Percentiles rank a stretch among this genome's conserved stretches.
Conservation (phyloP, 2,797 vertebrate genomes). For the Coregonus ussuriensis region DNA sequence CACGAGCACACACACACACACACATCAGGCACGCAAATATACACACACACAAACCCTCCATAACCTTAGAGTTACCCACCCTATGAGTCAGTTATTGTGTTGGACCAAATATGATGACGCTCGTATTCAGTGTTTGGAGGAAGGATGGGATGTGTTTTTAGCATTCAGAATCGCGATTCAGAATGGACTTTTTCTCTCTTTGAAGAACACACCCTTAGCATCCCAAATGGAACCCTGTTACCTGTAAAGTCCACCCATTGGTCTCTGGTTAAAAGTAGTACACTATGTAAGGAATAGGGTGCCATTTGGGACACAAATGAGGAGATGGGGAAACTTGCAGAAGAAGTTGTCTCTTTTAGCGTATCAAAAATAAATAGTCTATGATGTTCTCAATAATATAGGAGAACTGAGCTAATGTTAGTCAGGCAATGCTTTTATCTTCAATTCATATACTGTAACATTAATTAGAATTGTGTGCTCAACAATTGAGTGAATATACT, state of each 20-base stretch:
- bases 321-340: neutral
- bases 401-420: conserved; percentile 44
- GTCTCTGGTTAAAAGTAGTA: no score
- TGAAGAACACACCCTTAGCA: neutral
- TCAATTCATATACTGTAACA: neutral
- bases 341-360: conserved; percentile 39
- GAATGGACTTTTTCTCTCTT: neutral
- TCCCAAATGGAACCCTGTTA: neutral
- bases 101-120: neutral
- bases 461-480: conserved; percentile 7
- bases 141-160: neutral
- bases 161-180: neutral
- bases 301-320: conserved; percentile 4
- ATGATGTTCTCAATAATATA: conserved; percentile 63
- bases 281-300: neutral
- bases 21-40: neutral
- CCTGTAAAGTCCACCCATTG: neutral
- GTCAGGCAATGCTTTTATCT: conserved; percentile 63
- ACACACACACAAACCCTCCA: neutral
- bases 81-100: conserved; percentile 4
- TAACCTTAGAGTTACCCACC: neutral
- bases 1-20: neutral
- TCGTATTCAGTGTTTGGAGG: conserved; percentile 1
- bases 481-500: neutral
- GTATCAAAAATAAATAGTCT: conserved; percentile 46